Conservation (phyloP, 2,113 vertebrate species). For the Tachuris rubrigastra region DNA sequence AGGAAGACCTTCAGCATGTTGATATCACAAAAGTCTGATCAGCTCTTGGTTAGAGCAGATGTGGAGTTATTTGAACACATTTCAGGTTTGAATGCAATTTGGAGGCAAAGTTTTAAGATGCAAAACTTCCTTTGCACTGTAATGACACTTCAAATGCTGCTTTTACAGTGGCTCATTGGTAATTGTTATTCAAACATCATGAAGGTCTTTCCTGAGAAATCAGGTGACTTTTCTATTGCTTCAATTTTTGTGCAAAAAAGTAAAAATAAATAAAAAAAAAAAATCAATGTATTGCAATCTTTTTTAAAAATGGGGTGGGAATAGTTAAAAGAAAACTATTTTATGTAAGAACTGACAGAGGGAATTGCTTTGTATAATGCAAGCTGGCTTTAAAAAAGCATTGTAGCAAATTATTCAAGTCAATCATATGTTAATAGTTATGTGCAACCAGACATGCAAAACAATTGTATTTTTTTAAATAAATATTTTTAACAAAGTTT, state of each 20-base stretch:
- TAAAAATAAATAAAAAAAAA: background rate
- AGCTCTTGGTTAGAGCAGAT: background rate
- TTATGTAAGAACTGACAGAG: constrained; percentile 75
- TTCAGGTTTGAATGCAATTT: background rate
- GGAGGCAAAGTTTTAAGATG: background rate
- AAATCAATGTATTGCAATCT: constrained; percentile 58
- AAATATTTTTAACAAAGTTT: constrained; percentile 82
- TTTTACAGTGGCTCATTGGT: background rate
- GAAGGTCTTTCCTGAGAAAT: constrained; percentile 61
- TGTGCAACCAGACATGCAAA: constrained; percentile 75
- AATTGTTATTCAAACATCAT: background rate
- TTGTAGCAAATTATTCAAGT: constrained; percentile 73
- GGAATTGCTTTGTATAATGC: constrained; percentile 75
- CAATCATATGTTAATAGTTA: constrained; percentile 74
- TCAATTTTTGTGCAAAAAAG: constrained; percentile 69
- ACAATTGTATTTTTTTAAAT: constrained; percentile 84
- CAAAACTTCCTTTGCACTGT: background rate
- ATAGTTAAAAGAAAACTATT: constrained; percentile 65
- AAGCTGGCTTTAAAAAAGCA: constrained; percentile 74
- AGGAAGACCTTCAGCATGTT: constrained; percentile 60
- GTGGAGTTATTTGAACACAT: background rate
- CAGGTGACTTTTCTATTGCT: constrained; percentile 67
- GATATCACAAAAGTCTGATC: background rate
- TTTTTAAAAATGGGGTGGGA: constrained; percentile 57
- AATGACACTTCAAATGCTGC: constrained; percentile 17